Conservation (phyloP, 2,797 vertebrate genomes). For the Thalassophryne amazonica region DNA sequence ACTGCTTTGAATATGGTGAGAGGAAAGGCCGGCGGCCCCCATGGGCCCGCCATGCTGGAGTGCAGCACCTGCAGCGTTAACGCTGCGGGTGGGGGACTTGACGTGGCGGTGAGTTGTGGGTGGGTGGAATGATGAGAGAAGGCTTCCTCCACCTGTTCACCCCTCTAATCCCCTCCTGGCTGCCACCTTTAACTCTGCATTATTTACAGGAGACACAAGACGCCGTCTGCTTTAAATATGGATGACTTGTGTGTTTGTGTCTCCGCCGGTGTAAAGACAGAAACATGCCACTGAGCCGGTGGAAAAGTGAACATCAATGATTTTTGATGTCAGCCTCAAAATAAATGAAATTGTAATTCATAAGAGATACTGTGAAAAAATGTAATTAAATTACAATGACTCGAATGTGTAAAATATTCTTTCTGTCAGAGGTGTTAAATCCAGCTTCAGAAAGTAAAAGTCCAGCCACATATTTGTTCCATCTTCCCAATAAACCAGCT, state of each 20-base stretch:
- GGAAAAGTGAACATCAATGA: too few species aligned
- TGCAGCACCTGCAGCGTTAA: constrained; percentile 69
- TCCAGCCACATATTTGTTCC: too few species aligned
- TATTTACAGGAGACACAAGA: constrained; percentile 77
- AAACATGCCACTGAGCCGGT: background rate
- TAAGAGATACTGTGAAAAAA: too few species aligned
- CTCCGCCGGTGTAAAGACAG: background rate
- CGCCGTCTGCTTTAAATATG: constrained; percentile 62
- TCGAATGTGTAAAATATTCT: too few species aligned
- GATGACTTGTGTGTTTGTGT: constrained; percentile 12
- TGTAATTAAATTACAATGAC: too few species aligned
- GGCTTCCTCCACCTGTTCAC: constrained; percentile 69
- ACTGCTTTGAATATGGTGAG: constrained; percentile 58
- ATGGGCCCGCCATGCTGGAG: constrained; percentile 38
- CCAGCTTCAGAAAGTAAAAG: too few species aligned
- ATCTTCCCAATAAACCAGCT: too few species aligned
- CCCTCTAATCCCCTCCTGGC: constrained; percentile 54
- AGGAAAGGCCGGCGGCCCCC: constrained; percentile 49
- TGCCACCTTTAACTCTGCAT: constrained; percentile 79
- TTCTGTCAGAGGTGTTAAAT: too few species aligned
- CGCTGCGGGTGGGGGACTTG: constrained; percentile 49
- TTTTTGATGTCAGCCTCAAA: too few species aligned
- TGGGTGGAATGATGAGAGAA: constrained; percentile 1
- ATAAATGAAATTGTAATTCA: too few species aligned
- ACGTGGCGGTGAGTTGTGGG: constrained; percentile 15